Evolutionary conservation across 2,113 vertebrate species (phyloP).

Genomic region (Melanotaenia duboulayi): DNA sequence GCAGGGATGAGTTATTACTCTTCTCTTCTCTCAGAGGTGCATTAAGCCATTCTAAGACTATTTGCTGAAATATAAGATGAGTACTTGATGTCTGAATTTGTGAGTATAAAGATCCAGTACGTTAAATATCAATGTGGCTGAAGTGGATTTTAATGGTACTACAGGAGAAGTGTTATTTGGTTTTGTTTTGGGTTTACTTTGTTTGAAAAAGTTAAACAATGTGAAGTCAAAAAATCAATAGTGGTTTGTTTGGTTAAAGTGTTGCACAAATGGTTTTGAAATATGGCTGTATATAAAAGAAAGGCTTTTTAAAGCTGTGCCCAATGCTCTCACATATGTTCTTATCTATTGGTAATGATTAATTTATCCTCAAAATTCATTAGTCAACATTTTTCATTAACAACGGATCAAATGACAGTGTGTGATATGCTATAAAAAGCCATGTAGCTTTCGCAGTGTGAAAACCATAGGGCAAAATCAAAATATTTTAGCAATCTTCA

Average conservation of each 20-base stretch:
- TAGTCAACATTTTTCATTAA: background rate
- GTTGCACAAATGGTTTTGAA: background rate
- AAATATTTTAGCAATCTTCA: background rate
- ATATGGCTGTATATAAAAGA: background rate
- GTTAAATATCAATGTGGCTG: conserved; percentile 24
- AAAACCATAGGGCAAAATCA: background rate
- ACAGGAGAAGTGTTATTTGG: background rate
- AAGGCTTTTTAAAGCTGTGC: background rate
- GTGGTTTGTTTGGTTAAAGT: background rate
- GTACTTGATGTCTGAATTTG: conserved; percentile 17
- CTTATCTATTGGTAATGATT: background rate
- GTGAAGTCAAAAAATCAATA: too few relatives aligned
- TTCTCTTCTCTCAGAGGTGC: conserved; percentile 36
- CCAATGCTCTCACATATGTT: background rate
- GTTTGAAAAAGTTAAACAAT: background rate
- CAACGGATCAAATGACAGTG: background rate
- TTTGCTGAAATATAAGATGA: conserved; percentile 22
- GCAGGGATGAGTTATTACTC: conserved; percentile 21
- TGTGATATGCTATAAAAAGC: background rate
- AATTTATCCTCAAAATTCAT: background rate
- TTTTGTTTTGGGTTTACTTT: background rate
- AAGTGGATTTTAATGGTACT: conserved; percentile 19
- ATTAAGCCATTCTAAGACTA: conserved; percentile 18
- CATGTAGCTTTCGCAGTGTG: background rate
- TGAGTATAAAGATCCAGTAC: conserved; percentile 4